phyloP scores from a whole-genome alignment of 2,113 vertebrate genomes.

The Myodes glareolus region DNA sequence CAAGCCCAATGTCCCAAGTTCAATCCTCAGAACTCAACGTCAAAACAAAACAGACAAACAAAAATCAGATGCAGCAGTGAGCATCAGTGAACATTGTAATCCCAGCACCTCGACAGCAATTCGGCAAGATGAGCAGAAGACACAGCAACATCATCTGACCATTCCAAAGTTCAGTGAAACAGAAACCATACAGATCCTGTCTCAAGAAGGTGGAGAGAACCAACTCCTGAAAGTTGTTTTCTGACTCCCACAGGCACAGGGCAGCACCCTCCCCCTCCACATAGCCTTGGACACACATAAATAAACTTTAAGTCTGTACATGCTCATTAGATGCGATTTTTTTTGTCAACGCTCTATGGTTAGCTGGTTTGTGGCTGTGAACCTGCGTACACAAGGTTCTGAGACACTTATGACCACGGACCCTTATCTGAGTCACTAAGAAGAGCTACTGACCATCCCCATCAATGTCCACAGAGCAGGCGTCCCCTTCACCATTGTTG shows the following conservation, averaged over 20 bases:
- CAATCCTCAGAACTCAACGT: background rate
- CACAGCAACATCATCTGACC: background rate
- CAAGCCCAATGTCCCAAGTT: background rate
- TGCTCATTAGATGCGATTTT: background rate
- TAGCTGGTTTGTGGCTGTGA: background rate
- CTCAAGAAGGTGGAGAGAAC: background rate
- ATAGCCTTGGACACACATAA: background rate
- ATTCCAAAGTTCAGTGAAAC: background rate
- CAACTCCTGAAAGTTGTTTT: background rate
- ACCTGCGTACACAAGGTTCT: background rate
- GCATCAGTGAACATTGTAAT: background rate
- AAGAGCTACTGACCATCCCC: slow-evolving; percentile 91
- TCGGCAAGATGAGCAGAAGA: background rate
- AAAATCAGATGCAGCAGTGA: background rate
- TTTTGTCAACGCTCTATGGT: background rate
- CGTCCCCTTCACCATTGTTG: slow-evolving; percentile 95
- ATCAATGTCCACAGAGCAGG: slow-evolving; percentile 96
- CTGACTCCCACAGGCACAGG: background rate
- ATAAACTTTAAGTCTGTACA: no score
- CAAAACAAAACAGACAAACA: background rate
- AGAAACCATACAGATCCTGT: background rate
- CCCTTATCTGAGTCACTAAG: background rate
- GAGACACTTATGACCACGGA: background rate
- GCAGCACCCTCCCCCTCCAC: background rate
- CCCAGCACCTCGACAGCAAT: background rate